phyloP scores from a whole-genome alignment of 2,797 vertebrate species.

The Sylvia borin region DNA sequence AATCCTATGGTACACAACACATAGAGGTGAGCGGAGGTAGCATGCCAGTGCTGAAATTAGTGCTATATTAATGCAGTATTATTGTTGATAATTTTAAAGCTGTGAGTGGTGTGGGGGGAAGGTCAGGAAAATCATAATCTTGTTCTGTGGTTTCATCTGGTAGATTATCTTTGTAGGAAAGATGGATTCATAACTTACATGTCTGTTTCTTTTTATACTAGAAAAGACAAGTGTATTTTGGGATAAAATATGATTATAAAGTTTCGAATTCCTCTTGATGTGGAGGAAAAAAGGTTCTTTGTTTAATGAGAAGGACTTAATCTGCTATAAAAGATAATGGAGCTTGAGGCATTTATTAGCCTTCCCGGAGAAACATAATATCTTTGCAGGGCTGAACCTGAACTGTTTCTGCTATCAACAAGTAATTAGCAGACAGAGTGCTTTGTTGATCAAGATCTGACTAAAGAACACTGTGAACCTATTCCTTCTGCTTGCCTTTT shows the following conservation, averaged over 20 bases:
- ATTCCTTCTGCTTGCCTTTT: not conserved
- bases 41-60: not conserved
- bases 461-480: not conserved
- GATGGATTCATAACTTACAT: not conserved
- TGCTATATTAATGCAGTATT: not conserved
- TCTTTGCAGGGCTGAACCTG: not conserved
- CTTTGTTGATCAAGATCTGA: not conserved
- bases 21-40: not conserved
- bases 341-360: not conserved
- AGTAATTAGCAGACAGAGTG: not conserved
- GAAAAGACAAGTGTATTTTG: not conserved
- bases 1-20: not conserved
- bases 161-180: not conserved
- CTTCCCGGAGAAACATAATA: not conserved
- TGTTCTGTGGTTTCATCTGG: not conserved
- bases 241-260: not conserved
- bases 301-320: not conserved
- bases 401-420: not conserved
- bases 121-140: not conserved
- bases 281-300: not conserved
- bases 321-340: not conserved
- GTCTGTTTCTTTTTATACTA: not conserved
- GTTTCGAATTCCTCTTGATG: not conserved
- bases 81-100: not conserved
- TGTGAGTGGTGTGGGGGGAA: rapidly evolving